Conservation (phyloP, 2,797 vertebrate genomes). For the Leptoclinus maculatus region DNA sequence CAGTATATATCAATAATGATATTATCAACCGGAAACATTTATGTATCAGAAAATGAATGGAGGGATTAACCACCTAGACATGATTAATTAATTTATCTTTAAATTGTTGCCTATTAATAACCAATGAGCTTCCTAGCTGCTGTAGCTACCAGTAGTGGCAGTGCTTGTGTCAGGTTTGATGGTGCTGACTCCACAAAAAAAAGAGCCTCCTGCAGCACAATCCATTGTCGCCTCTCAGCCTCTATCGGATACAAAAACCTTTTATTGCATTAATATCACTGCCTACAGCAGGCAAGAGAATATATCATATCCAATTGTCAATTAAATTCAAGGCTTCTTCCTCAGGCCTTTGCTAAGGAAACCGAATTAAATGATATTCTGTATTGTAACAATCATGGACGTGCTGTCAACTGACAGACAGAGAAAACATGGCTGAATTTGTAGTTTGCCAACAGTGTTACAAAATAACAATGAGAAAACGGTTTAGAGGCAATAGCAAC, state of each 20-base stretch:
- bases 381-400: not conserved
- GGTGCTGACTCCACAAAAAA: not conserved
- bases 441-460: not conserved
- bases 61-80: not conserved
- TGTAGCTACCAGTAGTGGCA: not conserved
- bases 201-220: slow-evolving; percentile 3
- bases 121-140: not conserved
- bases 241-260: not conserved
- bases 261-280: not conserved
- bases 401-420: not conserved
- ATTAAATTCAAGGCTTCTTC: not conserved
- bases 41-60: not conserved
- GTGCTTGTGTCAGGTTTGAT: not conserved
- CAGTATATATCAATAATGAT: not conserved
- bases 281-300: slow-evolving; percentile 5
- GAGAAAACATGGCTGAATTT: not conserved
- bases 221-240: not conserved
- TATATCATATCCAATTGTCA: not conserved
- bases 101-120: not conserved
- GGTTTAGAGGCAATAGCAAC: not conserved
- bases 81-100: not conserved
- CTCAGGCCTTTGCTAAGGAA: not conserved
- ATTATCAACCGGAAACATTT: not conserved
- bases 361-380: not conserved
- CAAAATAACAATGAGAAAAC: not conserved